Conservation (phyloP, 2,113 vertebrate genomes). For the Amphiprion percula region DNA sequence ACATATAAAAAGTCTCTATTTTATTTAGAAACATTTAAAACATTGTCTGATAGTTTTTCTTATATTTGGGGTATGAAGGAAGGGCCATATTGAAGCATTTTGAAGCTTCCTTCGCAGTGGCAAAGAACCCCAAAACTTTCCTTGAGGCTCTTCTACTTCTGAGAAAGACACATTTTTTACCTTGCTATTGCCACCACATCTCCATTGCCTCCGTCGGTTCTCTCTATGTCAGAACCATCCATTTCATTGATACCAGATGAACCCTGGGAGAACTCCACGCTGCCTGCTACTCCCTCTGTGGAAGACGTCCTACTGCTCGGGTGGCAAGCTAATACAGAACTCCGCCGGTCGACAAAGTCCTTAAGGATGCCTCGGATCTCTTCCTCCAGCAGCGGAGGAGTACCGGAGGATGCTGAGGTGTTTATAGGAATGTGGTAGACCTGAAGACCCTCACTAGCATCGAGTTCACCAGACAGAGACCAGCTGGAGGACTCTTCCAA, state of each 20-base stretch:
- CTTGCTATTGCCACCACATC: constrained; percentile 65
- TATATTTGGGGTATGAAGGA: too few relatives aligned
- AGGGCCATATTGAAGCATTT: too few relatives aligned
- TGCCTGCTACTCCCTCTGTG: constrained; percentile 95
- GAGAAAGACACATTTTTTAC: constrained; percentile 39
- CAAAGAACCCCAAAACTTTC: too few relatives aligned
- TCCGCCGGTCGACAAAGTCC: constrained; percentile 88
- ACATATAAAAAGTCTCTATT: too few relatives aligned
- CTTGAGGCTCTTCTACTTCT: too few relatives aligned
- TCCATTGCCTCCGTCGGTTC: constrained; percentile 57
- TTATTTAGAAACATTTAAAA: too few relatives aligned
- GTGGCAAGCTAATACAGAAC: constrained; percentile 84
- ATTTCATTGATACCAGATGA: constrained; percentile 94
- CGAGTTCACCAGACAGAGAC: constrained; percentile 85
- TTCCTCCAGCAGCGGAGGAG: constrained; percentile 79
- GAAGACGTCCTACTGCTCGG: constrained; percentile 94
- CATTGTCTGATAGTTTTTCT: too few relatives aligned
- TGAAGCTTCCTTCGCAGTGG: too few relatives aligned
- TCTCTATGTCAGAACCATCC: constrained; percentile 91
- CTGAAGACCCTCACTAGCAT: constrained; percentile 86
- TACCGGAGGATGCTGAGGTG: constrained; percentile 37
- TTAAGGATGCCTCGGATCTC: constrained; percentile 89
- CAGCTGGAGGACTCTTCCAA: constrained; percentile 90
- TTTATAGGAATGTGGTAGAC: constrained; percentile 83
- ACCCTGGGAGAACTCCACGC: constrained; percentile 94